Percentiles rank a stretch among this genome's conserved stretches.
phyloP scores from a whole-genome alignment of 1,140 invertebrate species.

The Oncopeltus fasciatus region DNA sequence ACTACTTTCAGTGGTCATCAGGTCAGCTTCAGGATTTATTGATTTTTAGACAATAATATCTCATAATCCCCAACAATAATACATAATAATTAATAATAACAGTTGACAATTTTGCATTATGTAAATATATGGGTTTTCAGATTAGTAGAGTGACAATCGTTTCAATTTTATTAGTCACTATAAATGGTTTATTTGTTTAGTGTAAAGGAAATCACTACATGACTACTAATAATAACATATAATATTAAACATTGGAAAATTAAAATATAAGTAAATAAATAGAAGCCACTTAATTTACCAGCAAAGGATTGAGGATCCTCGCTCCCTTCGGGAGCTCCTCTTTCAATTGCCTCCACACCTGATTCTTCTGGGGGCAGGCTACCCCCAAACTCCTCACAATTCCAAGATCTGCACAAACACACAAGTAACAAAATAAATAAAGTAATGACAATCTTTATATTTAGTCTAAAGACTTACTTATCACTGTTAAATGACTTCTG shows the following conservation, averaged over 20 bases:
- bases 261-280: neutral
- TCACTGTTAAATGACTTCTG: too few relatives aligned
- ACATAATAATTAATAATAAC: too few relatives aligned
- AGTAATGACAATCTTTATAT: too few relatives aligned
- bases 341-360: conserved; percentile 8
- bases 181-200: neutral
- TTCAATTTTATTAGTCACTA: too few relatives aligned
- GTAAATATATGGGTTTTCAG: too few relatives aligned
- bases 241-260: neutral
- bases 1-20: too few relatives aligned
- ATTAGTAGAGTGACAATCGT: too few relatives aligned
- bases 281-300: neutral
- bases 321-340: conserved; percentile 15
- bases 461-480: too few relatives aligned
- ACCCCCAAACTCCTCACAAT: conserved; percentile 4
- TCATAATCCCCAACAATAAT: too few relatives aligned
- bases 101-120: too few relatives aligned
- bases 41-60: too few relatives aligned
- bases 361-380: neutral
- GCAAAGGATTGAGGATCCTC: conserved; percentile 12
- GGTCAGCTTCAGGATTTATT: too few relatives aligned
- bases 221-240: neutral
- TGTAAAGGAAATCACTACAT: neutral
- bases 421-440: neutral
- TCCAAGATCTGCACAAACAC: neutral